Base-by-base conservation (phyloP, 1,140 invertebrate genomes). In the Diabrotica virgifera region DNA sequence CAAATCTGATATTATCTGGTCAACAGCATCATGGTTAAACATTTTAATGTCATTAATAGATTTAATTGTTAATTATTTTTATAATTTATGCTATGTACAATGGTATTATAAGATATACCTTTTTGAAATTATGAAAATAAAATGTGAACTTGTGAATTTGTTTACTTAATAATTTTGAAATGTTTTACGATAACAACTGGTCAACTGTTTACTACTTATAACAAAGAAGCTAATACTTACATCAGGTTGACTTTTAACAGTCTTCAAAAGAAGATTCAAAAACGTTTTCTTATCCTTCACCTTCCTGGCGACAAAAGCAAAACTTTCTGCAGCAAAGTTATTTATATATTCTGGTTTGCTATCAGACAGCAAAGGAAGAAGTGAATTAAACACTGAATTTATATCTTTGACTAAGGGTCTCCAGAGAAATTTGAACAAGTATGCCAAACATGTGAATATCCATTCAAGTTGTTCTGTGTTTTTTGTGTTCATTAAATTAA, bases 271-370 rank as follows among this genome's bases (percentile, higher is more conserved):
- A 24, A 90, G 81, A 55, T 84, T 79, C 35, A 96, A 81, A 77
- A 96, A 90, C 13, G 85, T 84, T 7, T 87, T 82, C 70, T 90
- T 91, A 70, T 96, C 90, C 70, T 85, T 88, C 46, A 94, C 87
- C 85, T 96, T 96, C 66, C 94, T 82, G 6, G 93, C 90, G 2
- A 97, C 88, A 82, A 94, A 96, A 10, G 94, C 89, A 83, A 97
- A 96, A 81, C 92, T 93, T 80, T 97, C 93, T 2, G 93, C 91
- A n/a, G 94, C 93, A 85, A 97, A 97, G 77, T 89, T 89, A 68
- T 89, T 89, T n/a, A 97, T 88, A 75, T 95, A 94, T 59, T 86
- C 83, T 60, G 90, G 91, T 68, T 86, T 83, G 5, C 82, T 80
- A 54, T 89, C 86, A 66, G 86, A 87, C 6, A 96, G 75, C 0